Conservation (phyloP, 1,140 invertebrate genomes). For the Gonioctena quinquepunctata region DNA sequence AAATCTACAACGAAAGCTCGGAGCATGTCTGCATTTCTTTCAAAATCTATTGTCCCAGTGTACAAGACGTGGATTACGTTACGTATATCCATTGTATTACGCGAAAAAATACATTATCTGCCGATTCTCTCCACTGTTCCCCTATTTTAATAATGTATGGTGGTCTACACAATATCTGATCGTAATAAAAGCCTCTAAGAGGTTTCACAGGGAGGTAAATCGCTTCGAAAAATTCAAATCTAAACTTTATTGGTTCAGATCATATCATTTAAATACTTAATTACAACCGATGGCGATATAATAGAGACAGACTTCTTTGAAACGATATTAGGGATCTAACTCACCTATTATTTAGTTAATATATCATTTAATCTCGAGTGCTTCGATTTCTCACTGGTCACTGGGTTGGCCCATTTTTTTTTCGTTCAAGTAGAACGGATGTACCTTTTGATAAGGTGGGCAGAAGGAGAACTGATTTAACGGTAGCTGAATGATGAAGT, state of each 20-base stretch:
- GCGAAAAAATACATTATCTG: background rate
- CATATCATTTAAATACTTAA: slow-evolving; percentile 27
- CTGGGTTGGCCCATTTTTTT: slow-evolving; percentile 4
- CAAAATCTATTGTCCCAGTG: no score
- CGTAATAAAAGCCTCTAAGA: slow-evolving; percentile 3
- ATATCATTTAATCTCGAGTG: slow-evolving; percentile 20
- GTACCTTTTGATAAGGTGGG: background rate
- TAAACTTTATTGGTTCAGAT: slow-evolving; percentile 21
- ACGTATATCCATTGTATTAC: no score
- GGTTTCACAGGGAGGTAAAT: slow-evolving; percentile 20
- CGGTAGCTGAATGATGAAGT: background rate
- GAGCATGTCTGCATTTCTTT: no score
- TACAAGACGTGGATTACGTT: no score
- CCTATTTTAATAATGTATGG: background rate
- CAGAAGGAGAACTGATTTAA: background rate
- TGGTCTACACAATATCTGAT: slow-evolving; percentile 22
- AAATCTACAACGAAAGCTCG: no score
- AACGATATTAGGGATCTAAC: slow-evolving; percentile 12
- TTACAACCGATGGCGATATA: slow-evolving; percentile 25
- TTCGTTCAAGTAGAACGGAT: background rate
- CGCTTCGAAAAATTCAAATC: slow-evolving; percentile 19
- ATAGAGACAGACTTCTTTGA: slow-evolving; percentile 19
- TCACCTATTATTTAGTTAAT: slow-evolving; percentile 21
- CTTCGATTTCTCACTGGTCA: slow-evolving; percentile 6
- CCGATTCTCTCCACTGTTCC: background rate